Evolutionary conservation across 2,113 vertebrate genomes (phyloP), one percentile per base, ranked within the genome.

Genomic region (Zapus hudsonius): DNA sequence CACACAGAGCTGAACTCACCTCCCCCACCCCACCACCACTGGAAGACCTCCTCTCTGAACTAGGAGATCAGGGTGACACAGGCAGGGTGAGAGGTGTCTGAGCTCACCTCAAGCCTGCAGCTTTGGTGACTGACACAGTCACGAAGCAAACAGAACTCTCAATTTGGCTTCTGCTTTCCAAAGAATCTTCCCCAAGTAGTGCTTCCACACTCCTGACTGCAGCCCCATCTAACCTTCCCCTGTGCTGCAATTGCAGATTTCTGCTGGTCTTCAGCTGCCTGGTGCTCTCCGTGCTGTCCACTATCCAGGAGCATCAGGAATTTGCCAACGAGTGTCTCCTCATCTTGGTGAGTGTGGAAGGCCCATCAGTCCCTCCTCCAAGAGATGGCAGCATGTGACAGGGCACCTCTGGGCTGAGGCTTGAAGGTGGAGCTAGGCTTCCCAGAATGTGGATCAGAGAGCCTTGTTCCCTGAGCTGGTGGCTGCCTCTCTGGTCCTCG

Each of bases 261-360:
- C 97, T 99, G 95, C 99, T 99, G 20, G 99, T 99, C 96, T 99
- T 99, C 98, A 99, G 99, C 98, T 99, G 99, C 98, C 98, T 99
- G 98, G 99, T 99, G 98, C 98, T 99, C 94, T 99, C 99, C 0
- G 99, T 99, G 91, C 99, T 99, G 98, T 99, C 99, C 97, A 99
- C 99, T 97, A 99, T 99, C 97, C 99, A 99, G 47, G 99, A 99
- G 40, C 98, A 99, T 98, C 99, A 99, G 95, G 98, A 98, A 95
- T 3, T 98, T 85, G 98, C 99, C 98, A 99, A 99, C 93, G 94
- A 99, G 97, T 98, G 98, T 97, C 99, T 99, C 96, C 99, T 99
- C 97, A 99, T 99, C 97, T 98, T 99, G 98, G 99, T 99, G 97
- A 98, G 98, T 67, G 38, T 22, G 0, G 55, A 76, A 63, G 72